Base-by-base conservation (phyloP, 2,888 invertebrate species). In the Alsophila aescularia region DNA sequence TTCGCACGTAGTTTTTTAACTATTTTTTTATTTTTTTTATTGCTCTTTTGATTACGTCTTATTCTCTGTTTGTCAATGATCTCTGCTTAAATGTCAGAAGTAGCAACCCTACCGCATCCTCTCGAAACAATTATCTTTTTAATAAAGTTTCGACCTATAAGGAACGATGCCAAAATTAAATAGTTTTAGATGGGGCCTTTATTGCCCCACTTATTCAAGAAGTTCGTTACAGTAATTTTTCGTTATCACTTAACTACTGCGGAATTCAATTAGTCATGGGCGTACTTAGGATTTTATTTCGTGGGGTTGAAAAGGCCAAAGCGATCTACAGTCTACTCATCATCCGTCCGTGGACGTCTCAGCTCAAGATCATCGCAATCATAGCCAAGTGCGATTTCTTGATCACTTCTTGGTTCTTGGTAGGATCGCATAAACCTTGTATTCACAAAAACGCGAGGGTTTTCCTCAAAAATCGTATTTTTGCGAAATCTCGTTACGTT, bases 221-320 rank as follows among this genome's bases (percentile, higher is more conserved):
- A 79, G 63, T 77, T 72, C 62, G 64, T 64, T 63, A 57, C 69
- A 75, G 72, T 69, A 63, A 72, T 76, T 75, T 72, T 64, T 62
- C 61, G 41, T 66, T 67, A 71, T 62, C 64, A 64, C 68, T 70
- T 72, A 66, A 70, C 66, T 69, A 67, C 64, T 65, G 45, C 56
- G 61, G 65, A 67, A 68, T 67, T 69, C 37, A 13, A 14, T 39
- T 35, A 13, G 24, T 9, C 3, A 31, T 21, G 34, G 41, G 2
- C 21, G 47, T 16, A 47, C n/a, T 35, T 9, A 52, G 44, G 34
- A 40, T 40, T 8, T 35, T 1, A 10, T 27, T 45, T 29, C 0
- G 13, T 12, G 18, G 5, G 18, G 24, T 2, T 34, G 29, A 8
- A 29, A 10, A 8, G 29, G n/a, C 4, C 3, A 2, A n/a, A n/a